phyloP scores from a whole-genome alignment of 53 echinoderm and acorn worm genomes.

The Luidia sarsii region DNA sequence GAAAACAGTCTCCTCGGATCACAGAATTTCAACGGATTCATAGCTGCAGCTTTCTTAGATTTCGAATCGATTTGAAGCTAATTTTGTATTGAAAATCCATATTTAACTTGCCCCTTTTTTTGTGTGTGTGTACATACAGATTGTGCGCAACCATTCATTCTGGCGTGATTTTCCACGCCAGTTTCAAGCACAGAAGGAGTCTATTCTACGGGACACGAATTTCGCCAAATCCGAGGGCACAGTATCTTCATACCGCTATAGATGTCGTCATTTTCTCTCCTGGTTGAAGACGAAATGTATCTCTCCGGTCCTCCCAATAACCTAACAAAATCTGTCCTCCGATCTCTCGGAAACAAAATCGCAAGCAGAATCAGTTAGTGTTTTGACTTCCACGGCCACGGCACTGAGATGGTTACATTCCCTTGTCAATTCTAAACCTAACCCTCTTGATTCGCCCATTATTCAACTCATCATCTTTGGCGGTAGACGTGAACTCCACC shows the following conservation, averaged over 20 bases:
- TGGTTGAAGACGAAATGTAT: not conserved
- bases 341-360: not conserved
- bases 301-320: not conserved
- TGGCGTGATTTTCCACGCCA: not conserved
- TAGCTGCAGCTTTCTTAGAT: not conserved
- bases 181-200: not conserved
- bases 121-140: not conserved
- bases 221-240: constrained; percentile 7
- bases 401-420: constrained; percentile 14
- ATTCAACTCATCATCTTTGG: not conserved
- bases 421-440: not conserved
- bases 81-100: not conserved
- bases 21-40: not conserved
- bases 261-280: not conserved
- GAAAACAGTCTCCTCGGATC: constrained; percentile 19
- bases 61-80: not conserved
- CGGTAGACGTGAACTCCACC: not conserved
- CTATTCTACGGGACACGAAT: not conserved
- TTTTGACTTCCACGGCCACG: no score
- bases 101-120: not conserved
- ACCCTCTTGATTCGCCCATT: not conserved
- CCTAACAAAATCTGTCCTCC: not conserved
- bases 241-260: not conserved
- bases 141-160: not conserved
- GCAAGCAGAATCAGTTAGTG: not conserved